Base-by-base conservation (phyloP, 1,140 invertebrate genomes). In the Onthophagus taurus region DNA sequence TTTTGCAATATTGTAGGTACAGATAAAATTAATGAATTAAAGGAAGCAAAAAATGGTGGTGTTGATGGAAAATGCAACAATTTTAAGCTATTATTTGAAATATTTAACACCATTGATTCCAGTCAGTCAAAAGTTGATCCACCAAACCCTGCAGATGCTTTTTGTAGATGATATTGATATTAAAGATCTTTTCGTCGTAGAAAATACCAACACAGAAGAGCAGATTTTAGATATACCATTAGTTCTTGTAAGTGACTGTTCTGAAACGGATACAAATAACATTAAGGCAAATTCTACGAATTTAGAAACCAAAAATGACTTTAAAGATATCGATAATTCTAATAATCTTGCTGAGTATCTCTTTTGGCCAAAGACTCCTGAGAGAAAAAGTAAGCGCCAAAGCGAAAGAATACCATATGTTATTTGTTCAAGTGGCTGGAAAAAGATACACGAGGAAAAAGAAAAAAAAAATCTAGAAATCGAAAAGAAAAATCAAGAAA, bases 391-490 rank as follows among this genome's bases (percentile, higher is more conserved):
- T n/a, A n/a, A n/a, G n/a, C n/a, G n/a, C n/a, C n/a, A n/a, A n/a
- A n/a, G n/a, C n/a, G n/a, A n/a, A n/a, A n/a, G n/a, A n/a, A n/a
- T n/a, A n/a, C n/a, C n/a, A n/a, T n/a, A n/a, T 39, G 37, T 21
- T 12, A 39, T 39, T 4, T 24, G 20, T 11, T 39, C 19, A 24
- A 39, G 21, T 26, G 20, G 20, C 8, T 39, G 37, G 37, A 39
- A 39, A 14, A 39, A 39, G 26, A 39, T 24, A 12, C 4, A 21
- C 14, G 37, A 39, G 20, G 13, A 39, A 13, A 26, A 39, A 24
- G 23, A 39, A 39, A 23, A n/a, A 14, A 39, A 23, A 39, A n/a
- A n/a, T n/a, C n/a, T n/a, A 21, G 17, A 39, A 39, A 39, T 4
- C 5, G 20, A 21, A 18, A 12, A 24, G 12, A 39, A 14, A 39